Base-by-base conservation (phyloP, 2,888 invertebrate genomes). In the Flexamia atlantica region DNA sequence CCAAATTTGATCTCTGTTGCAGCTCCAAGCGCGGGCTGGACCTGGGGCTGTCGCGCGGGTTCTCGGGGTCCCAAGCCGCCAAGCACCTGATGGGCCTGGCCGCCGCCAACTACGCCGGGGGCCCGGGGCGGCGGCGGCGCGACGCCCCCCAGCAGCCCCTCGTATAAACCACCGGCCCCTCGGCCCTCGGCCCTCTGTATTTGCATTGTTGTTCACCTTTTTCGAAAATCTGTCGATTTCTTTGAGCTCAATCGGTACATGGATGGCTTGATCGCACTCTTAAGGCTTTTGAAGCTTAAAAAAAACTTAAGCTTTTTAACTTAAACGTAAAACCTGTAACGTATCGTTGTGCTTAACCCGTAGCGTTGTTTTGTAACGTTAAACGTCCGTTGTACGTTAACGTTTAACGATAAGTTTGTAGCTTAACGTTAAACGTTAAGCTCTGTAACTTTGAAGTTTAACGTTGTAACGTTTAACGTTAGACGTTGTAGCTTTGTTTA, bases 11-110 rank as follows among this genome's bases (percentile, higher is more conserved):
- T n/a, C 14, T 30, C 4, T 79, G 85, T 91, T 91, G 5, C 92
- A 97, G 97, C 90, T 93, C 94, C 87, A 98, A 98, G 90, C 94
- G 97, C 28, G 97, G 96, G 46, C 92, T 97, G 86, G 98, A 98
- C 89, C 92, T 97, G 87, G 98, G 98, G 0, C 92, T 98, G 84
- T 95, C 94, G 88, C 95, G 97, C 80, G 97, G 97, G 30, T 97
- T 95, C 91, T 97, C 97, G 64, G 97, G 97, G 0, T 95, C 96
- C 36, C 95, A 97, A 88, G 96, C 97, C 85, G 97, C 97, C 88
- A 97, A 97, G 90, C 97, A 97, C 90, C 93, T 97, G 89, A 96
- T 97, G 95, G 97, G 97, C 3, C 90, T 97, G 81, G 96, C 97
- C 60, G 96, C 97, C 0, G 97, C 97, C 87, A 97, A 97, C 91